Conservation (phyloP, 2,888 invertebrate species). For the Drosophila histrio region DNA sequence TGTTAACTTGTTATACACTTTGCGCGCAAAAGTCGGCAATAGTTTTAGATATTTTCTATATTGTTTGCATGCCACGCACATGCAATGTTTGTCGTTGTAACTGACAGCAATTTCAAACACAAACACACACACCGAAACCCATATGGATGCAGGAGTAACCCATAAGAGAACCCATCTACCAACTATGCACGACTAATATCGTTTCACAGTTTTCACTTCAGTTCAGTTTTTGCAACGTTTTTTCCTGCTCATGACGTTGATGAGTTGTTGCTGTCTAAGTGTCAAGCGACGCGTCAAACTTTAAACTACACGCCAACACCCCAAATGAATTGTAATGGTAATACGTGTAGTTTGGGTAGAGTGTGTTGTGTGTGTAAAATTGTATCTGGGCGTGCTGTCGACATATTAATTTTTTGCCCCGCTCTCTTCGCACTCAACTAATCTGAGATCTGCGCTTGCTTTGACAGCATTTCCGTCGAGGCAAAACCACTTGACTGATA, state of each 20-base stretch:
- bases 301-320: slow-evolving; percentile 77
- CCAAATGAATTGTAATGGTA: slow-evolving; percentile 63
- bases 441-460: slow-evolving; percentile 72
- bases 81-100: slow-evolving; percentile 26
- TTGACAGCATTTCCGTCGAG: slow-evolving; percentile 67
- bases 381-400: slow-evolving; percentile 50
- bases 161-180: slow-evolving; percentile 24
- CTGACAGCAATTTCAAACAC: slow-evolving; percentile 37
- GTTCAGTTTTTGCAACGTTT: slow-evolving; percentile 31
- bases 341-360: slow-evolving; percentile 2
- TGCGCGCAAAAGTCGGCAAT: slow-evolving; percentile 36
- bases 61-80: slow-evolving; percentile 31
- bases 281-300: slow-evolving; percentile 79
- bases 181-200: slow-evolving; percentile 66
- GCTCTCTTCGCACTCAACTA: slow-evolving; percentile 45
- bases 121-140: neutral
- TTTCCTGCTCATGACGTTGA: slow-evolving; percentile 72
- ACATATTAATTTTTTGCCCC: slow-evolving; percentile 66
- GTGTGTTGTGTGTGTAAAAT: slow-evolving; percentile 14
- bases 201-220: slow-evolving; percentile 66
- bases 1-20: slow-evolving; percentile 28
- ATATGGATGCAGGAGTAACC: slow-evolving; percentile 26
- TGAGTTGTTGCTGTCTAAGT: slow-evolving; percentile 81
- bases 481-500: slow-evolving; percentile 64
- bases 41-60: slow-evolving; percentile 12